Evolutionary conservation across 2,797 vertebrate species (phyloP), one percentile per base, ranked within the genome.

Genomic region (Acipenser transmontanus): DNA sequence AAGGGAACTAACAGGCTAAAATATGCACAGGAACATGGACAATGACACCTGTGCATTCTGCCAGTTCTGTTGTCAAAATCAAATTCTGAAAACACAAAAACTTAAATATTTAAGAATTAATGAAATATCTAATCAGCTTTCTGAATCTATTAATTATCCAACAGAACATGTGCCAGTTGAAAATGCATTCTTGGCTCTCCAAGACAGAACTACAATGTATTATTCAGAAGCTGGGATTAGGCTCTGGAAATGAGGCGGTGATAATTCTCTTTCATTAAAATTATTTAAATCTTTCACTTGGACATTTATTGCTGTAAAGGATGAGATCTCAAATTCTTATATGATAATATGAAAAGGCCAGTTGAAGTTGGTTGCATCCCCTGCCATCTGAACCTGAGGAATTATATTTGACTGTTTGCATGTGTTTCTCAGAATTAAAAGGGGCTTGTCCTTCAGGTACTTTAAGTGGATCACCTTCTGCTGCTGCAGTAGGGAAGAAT

Each of bases 151-250:
- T 34, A 54, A 14, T 59, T 60, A 59, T 56, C n/a, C 65, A 49
- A 47, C 48, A 8, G 65, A 66, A 7, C 7, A 48, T 59, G 2
- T 59, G 8, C 47, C 13, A 56, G 47, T 13, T 9, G 8, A 59
- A 47, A 13, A 52, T 54, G 52, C 47, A 66, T 4, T 56, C 56
- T 14, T 65, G 50, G 17, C 64, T 34, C 48, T 13, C 12, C 14
- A 34, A 52, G n/a, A 47, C 47, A n/a, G 52, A 20, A 47, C 52
- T 59, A 4, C 59, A 13, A 57, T 65, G 50, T 57, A n/a, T 65
- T 66, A 66, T 60, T 59, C 65, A 66, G 48, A 12, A 2, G n/a
- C 52, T 48, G 52, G 54, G 65, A 59, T 11, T 49, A 49, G 12
- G 12, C 12, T 11, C 54, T n/a, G 54, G 54, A 13, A 57, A 57